A percentile compares a stretch with the other conserved stretches of the same genome.
phyloP scores from a whole-genome alignment of 1,140 invertebrate species.

The Bombus superbus region DNA sequence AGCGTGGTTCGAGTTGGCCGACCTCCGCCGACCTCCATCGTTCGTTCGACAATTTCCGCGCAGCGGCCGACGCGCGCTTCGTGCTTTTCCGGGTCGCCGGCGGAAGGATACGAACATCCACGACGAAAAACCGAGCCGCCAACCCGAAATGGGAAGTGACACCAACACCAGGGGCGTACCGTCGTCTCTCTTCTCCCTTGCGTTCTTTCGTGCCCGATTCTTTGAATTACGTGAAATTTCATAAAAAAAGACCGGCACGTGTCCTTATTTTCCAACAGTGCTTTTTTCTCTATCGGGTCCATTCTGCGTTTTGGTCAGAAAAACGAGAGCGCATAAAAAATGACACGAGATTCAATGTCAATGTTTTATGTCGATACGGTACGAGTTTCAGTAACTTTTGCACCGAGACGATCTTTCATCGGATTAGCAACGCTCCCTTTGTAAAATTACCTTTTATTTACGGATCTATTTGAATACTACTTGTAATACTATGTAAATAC shows the following conservation, averaged over 20 bases:
- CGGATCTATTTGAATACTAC: not conserved
- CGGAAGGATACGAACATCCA: not conserved
- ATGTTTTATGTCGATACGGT: no score
- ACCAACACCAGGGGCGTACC: not conserved
- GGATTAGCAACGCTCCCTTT: no score
- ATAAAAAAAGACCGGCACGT: not conserved
- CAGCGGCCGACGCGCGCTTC: not conserved
- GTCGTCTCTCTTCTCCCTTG: not conserved
- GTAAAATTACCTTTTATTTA: no score
- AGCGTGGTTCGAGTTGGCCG: conserved; percentile 9
- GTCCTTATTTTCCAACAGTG: no score
- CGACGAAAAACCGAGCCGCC: conserved; percentile 19
- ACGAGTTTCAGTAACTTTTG: no score
- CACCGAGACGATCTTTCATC: no score
- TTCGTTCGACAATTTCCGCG: conserved; percentile 37
- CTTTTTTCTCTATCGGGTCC: no score
- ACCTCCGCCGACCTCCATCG: conserved; percentile 32
- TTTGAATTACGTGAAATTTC: not conserved
- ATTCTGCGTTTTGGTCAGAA: no score
- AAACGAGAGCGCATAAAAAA: no score
- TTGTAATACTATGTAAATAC: not conserved
- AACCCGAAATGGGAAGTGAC: conserved; percentile 6
- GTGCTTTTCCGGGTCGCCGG: conserved; percentile 11
- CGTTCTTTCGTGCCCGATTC: no score
- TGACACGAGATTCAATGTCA: no score